These are phyloP conservation scores for Junco hyemalis DNA, from an alignment of 2,113 vertebrate genomes.

Conservation along the genomic window DNA sequence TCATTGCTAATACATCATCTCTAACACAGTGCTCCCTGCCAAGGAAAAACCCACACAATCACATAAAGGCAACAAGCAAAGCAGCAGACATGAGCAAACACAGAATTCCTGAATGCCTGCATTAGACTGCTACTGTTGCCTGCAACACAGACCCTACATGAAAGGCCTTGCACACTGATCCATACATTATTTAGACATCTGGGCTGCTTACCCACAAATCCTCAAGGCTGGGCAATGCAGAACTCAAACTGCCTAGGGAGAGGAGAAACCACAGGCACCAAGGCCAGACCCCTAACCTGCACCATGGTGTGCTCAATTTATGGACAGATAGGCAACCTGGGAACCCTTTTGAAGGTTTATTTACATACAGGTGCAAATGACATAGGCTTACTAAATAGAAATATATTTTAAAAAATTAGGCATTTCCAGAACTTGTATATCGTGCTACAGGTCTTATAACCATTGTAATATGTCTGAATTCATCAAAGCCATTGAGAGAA, in stretches of 20 bases:
- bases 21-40: not conserved
- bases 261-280: not conserved
- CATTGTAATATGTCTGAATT: not conserved
- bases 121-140: slow-evolving; percentile 15
- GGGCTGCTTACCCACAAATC: not conserved
- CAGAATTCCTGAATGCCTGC: slow-evolving; percentile 27
- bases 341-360: not conserved
- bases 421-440: not conserved
- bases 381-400: not conserved
- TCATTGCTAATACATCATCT: slow-evolving; percentile 40
- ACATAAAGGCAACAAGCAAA: not conserved
- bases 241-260: not conserved
- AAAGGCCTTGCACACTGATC: not conserved
- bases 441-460: not conserved
- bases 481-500: not conserved
- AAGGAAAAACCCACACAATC: slow-evolving; percentile 45
- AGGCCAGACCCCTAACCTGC: not conserved
- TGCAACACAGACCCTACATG: not conserved
- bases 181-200: not conserved
- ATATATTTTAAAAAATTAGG: not conserved
- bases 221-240: not conserved
- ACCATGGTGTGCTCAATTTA: not conserved
- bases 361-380: not conserved
- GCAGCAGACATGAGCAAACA: slow-evolving; percentile 41
- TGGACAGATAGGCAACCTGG: not conserved